Percentiles rank a stretch among this genome's conserved stretches.
phyloP scores from a whole-genome alignment of 2,888 invertebrate species.

The Hedychridium roseum region DNA sequence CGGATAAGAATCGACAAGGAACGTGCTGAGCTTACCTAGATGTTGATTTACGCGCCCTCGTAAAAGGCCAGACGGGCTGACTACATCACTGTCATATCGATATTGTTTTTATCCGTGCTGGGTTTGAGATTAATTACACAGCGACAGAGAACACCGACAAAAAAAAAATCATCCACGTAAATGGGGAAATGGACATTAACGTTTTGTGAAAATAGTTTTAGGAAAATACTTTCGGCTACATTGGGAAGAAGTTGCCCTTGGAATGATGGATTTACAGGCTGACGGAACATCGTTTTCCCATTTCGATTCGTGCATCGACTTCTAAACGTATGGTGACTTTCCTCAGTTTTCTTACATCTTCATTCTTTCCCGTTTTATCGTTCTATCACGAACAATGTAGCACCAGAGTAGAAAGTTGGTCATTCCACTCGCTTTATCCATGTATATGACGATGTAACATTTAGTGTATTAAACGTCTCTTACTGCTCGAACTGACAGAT shows the following conservation, averaged over 20 bases:
- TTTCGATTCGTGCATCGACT: constrained; percentile 18
- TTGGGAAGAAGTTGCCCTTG: too few relatives aligned
- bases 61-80: constrained; percentile 22
- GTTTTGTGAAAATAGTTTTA: too few relatives aligned
- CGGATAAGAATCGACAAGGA: constrained; percentile 32
- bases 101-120: constrained; percentile 1
- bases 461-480: too few relatives aligned
- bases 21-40: constrained; percentile 22
- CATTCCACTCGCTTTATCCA: not conserved
- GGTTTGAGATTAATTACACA: constrained; percentile 12
- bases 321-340: constrained; percentile 11
- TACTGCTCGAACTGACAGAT: too few relatives aligned
- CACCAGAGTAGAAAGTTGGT: constrained; percentile 4
- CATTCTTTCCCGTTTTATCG: constrained; percentile 2
- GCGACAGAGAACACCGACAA: too few relatives aligned
- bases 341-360: constrained; percentile 1
- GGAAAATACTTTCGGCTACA: too few relatives aligned
- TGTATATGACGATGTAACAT: not conserved
- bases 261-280: constrained; percentile 25
- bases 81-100: constrained; percentile 30
- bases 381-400: constrained; percentile 18
- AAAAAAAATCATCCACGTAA: too few relatives aligned
- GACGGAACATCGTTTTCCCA: constrained; percentile 24
- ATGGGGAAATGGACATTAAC: too few relatives aligned
- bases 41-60: constrained; percentile 28